Conservation (phyloP, 2,797 vertebrate genomes). For the Triplophysa bombifrons region DNA sequence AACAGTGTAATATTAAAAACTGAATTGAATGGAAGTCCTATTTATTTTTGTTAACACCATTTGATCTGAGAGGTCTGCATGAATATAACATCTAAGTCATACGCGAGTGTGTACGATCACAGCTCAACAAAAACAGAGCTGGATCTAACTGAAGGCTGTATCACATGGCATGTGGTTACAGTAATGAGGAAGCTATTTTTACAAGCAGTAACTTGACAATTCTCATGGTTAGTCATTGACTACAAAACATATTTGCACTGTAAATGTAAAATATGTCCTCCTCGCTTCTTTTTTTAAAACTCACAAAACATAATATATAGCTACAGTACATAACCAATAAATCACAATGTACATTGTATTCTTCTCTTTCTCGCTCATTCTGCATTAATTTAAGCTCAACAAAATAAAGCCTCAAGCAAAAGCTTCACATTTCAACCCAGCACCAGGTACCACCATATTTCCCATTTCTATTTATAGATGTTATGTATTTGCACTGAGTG, state of each 20-base stretch:
- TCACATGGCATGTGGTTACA: slow-evolving; percentile 15
- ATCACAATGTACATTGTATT: neutral
- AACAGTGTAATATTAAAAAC: neutral
- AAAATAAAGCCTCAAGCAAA: neutral
- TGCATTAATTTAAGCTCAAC: neutral
- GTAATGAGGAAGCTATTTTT: slow-evolving; percentile 15
- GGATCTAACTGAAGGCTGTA: neutral
- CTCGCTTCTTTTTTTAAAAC: neutral
- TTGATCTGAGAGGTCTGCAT: neutral
- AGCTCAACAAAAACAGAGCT: slow-evolving; percentile 5
- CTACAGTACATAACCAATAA: neutral
- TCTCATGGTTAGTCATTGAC: neutral
- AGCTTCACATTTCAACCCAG: neutral
- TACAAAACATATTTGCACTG: slow-evolving; percentile 1
- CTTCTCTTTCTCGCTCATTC: neutral
- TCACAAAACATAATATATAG: neutral
- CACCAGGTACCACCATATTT: neutral
- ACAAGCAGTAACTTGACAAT: slow-evolving; percentile 10
- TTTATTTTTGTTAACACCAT: too few relatives aligned
- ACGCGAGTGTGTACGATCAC: slow-evolving; percentile 3
- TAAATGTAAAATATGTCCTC: neutral
- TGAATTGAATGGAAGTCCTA: neutral
- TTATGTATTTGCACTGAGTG: slow-evolving; percentile 3
- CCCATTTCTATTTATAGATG: slow-evolving; percentile 43
- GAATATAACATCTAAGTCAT: neutral